Conservation (phyloP, 1,140 invertebrate species). For the Scaptodrosophila lebanonensis region DNA sequence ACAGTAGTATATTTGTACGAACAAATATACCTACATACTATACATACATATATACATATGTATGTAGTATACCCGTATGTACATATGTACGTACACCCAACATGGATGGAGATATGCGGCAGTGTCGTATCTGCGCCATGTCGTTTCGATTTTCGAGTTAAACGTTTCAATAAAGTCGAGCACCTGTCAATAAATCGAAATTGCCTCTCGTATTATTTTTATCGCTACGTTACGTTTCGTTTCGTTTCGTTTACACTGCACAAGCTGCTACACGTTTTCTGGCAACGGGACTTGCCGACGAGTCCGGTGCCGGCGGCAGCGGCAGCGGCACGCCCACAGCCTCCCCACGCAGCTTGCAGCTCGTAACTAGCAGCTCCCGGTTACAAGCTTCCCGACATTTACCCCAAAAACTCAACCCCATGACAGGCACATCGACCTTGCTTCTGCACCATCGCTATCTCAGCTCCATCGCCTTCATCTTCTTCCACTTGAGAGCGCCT, state of each 20-base stretch:
- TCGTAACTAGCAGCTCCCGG: background rate
- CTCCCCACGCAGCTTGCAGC: constrained; percentile 7
- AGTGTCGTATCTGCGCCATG: no score
- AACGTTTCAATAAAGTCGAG: constrained; percentile 75
- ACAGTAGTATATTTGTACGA: no score
- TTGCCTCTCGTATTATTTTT: constrained; percentile 75
- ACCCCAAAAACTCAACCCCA: constrained; percentile 32
- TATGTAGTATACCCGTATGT: background rate
- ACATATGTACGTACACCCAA: background rate
- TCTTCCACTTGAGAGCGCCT: constrained; percentile 62
- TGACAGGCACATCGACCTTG: constrained; percentile 1
- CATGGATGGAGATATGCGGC: no score
- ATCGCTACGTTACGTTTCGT: constrained; percentile 48
- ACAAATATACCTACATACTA: no score
- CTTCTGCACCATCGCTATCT: constrained; percentile 39
- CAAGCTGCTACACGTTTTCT: constrained; percentile 38
- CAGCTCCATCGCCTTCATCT: constrained; percentile 22
- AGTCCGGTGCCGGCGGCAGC: constrained; percentile 35
- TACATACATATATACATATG: background rate
- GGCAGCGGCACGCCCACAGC: constrained; percentile 34
- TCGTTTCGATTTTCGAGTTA: constrained; percentile 56
- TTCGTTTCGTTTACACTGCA: constrained; percentile 69
- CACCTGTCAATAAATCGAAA: constrained; percentile 75
- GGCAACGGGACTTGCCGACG: no score
- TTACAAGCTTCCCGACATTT: constrained; percentile 4